Conservation (phyloP, 2,113 vertebrate genomes). For the Aphelocoma coerulescens region DNA sequence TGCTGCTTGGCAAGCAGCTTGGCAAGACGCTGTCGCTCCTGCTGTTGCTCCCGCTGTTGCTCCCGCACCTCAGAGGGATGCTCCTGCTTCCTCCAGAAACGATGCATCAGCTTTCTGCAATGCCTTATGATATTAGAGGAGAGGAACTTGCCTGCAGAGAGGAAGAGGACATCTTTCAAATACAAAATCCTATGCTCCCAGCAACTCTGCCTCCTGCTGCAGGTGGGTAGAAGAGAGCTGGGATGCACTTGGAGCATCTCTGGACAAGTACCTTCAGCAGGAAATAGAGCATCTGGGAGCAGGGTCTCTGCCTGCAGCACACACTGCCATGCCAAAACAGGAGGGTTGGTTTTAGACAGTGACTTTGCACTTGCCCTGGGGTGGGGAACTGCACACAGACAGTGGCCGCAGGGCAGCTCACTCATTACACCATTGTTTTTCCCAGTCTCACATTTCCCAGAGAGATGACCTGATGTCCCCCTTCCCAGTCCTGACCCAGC, state of each 20-base stretch:
- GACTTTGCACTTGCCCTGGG: neutral
- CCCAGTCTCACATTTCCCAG: neutral
- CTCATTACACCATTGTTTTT: neutral
- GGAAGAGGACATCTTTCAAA: neutral
- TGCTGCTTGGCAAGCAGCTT: neutral
- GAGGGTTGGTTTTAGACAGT: neutral
- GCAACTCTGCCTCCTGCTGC: neutral
- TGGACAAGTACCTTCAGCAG: neutral
- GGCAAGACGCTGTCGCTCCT: no score
- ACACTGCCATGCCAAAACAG: neutral
- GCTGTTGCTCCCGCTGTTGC: neutral
- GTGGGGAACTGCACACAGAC: neutral
- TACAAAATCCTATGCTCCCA: neutral
- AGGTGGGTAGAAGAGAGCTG: neutral
- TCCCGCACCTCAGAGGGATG: neutral
- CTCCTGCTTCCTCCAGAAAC: fast-evolving
- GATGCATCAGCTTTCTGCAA: no score
- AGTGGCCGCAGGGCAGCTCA: neutral
- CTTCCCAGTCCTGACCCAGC: neutral
- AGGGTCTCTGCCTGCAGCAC: neutral
- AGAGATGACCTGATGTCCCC: neutral
- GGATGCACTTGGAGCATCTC: neutral
- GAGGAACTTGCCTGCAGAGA: neutral
- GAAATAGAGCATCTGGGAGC: fast-evolving
- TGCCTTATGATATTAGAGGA: neutral